phyloP scores from a whole-genome alignment of 1,140 invertebrate genomes.

The Goniozus legneri region DNA sequence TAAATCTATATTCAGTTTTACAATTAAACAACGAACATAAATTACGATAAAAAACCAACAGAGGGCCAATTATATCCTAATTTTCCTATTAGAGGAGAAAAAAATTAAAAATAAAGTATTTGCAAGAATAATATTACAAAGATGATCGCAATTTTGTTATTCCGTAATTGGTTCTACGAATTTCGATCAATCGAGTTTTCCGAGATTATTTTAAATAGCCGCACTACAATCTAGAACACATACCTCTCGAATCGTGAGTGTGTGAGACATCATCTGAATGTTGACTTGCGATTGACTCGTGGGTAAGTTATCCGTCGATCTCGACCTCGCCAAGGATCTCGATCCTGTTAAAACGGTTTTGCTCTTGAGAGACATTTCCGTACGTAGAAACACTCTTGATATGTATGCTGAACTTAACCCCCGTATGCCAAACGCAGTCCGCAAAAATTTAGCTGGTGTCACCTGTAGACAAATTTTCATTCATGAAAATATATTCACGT shows the following conservation, averaged over 20 bases:
- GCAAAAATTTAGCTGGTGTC: slow-evolving; percentile 80
- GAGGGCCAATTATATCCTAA: no score
- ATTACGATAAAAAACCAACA: no score
- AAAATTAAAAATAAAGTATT: not conserved
- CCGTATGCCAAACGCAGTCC: slow-evolving; percentile 87
- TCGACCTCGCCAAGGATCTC: slow-evolving; percentile 68
- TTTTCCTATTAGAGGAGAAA: no score
- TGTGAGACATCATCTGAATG: slow-evolving; percentile 91
- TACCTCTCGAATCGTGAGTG: slow-evolving; percentile 87
- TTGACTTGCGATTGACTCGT: slow-evolving; percentile 88
- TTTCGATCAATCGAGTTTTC: no score
- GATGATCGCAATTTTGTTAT: slow-evolving; percentile 1
- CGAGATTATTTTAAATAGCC: no score
- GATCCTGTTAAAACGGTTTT: slow-evolving; percentile 68
- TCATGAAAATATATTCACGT: no score
- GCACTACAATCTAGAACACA: no score
- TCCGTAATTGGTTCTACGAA: no score
- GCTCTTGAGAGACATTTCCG: slow-evolving; percentile 87
- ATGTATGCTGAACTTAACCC: slow-evolving; percentile 86
- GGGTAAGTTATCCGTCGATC: slow-evolving; percentile 83
- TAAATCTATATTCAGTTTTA: no score
- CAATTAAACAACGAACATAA: no score
- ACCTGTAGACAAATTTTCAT: no score
- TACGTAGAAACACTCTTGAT: slow-evolving; percentile 84
- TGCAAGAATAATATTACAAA: slow-evolving; percentile 11